Evolutionary conservation across 2,113 vertebrate genomes (phyloP).

Genomic region (Charina bottae): DNA sequence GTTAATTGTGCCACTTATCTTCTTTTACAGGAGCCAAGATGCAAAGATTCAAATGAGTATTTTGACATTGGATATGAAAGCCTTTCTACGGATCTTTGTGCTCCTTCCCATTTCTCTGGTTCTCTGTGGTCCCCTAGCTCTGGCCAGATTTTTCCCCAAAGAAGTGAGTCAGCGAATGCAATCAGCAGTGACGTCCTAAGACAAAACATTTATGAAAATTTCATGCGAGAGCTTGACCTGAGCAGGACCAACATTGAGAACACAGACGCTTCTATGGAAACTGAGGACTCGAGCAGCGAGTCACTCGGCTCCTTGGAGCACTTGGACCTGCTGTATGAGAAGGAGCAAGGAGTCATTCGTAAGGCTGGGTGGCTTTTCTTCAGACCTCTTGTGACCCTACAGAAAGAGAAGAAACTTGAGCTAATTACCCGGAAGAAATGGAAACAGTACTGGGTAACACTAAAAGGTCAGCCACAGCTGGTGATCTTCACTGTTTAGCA

Average conservation of each 20-base stretch:
- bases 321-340: conserved; percentile 92
- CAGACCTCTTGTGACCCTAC: conserved; percentile 90
- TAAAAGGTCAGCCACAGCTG: conserved; percentile 83
- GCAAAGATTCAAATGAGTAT: conserved; percentile 85
- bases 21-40: conserved; percentile 82
- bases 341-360: conserved; percentile 94
- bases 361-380: conserved; percentile 96
- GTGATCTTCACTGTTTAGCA: not conserved
- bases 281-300: conserved; percentile 85
- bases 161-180: conserved; percentile 81
- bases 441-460: conserved; percentile 96
- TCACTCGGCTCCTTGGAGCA: conserved; percentile 92
- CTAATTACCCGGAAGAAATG: conserved; percentile 89
- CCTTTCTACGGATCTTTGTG: conserved; percentile 79
- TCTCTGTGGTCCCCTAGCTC: conserved; percentile 80
- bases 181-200: conserved; percentile 80
- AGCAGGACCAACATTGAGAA: conserved; percentile 74
- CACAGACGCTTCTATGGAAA: conserved; percentile 67
- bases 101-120: conserved; percentile 78
- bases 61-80: conserved; percentile 89
- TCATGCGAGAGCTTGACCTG: conserved; percentile 89
- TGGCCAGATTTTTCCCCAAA: conserved; percentile 73
- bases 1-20: rapidly evolving
- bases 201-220: conserved; percentile 94
- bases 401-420: conserved; percentile 96